Percentiles rank a stretch among this genome's conserved stretches.
Evolutionary conservation across 2,888 invertebrate species (phyloP).

Genomic region (Meliscaeva auricollis): DNA sequence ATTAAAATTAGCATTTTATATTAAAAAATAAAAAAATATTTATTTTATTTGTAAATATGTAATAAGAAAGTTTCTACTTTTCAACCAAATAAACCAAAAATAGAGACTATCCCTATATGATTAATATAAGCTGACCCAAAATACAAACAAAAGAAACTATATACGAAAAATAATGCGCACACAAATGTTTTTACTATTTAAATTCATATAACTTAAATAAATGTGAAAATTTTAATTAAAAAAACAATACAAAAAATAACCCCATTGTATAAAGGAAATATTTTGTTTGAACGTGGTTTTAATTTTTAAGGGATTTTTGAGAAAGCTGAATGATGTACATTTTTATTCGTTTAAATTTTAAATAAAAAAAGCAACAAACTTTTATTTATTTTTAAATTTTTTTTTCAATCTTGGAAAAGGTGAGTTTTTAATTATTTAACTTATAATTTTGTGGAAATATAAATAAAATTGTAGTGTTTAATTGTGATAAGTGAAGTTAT

Average conservation of each 20-base stretch:
- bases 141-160: conserved; percentile 47
- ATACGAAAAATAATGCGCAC: conserved; percentile 70
- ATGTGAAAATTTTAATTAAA: conserved; percentile 30
- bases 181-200: conserved; percentile 58
- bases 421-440: too few species aligned
- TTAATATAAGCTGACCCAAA: conserved; percentile 22
- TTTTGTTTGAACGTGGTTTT: conserved; percentile 13
- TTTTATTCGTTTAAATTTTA: conserved; percentile 36
- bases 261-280: neutral
- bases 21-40: neutral
- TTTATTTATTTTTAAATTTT: too few species aligned
- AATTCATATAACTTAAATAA: conserved; percentile 24
- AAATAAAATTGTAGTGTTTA: too few species aligned
- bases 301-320: conserved; percentile 8
- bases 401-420: too few species aligned
- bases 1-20: conserved; percentile 4
- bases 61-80: conserved; percentile 29
- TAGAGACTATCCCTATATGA: conserved; percentile 33
- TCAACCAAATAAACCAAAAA: conserved; percentile 22
- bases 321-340: conserved; percentile 7
- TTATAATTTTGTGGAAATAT: too few species aligned
- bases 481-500: too few species aligned
- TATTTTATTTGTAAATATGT: conserved; percentile 22
- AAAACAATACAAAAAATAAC: neutral
- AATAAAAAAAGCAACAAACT: too few species aligned